A percentile compares a stretch with the other conserved stretches of the same genome.
Evolutionary conservation across 2,797 vertebrate species (phyloP).

Genomic region (Myripristis murdjan): DNA sequence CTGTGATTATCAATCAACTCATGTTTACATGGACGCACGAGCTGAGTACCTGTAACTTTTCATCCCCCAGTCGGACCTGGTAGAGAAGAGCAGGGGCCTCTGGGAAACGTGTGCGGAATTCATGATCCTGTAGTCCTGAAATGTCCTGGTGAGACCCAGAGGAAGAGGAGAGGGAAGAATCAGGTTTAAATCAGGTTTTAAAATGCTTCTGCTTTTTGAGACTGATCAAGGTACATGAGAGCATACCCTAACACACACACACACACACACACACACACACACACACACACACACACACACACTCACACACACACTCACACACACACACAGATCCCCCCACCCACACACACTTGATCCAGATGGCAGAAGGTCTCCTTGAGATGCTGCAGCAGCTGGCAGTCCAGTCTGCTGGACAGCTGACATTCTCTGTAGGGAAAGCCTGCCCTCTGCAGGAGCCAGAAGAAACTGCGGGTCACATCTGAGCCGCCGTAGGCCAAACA

Average conservation of each 20-base stretch:
- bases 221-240: neutral
- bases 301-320: conserved; percentile 73
- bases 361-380: conserved; percentile 97
- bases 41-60: conserved; percentile 93
- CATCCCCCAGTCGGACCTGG: conserved; percentile 95
- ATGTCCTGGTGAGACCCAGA: conserved; percentile 88
- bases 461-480: conserved; percentile 95
- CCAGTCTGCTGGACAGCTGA: conserved; percentile 91
- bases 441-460: conserved; percentile 97
- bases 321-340: conserved; percentile 11
- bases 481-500: conserved; percentile 95
- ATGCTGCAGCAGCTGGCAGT: conserved; percentile 94
- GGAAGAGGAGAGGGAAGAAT: no score
- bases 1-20: neutral
- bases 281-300: conserved; percentile 74
- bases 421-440: conserved; percentile 98
- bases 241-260: neutral
- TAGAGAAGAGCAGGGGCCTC: conserved; percentile 94
- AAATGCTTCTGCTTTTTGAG: neutral
- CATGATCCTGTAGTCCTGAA: conserved; percentile 96
- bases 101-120: conserved; percentile 96
- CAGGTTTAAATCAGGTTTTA: no score
- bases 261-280: conserved; percentile 9
- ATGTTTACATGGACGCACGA: neutral
- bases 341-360: conserved; percentile 91